Evolutionary conservation across 2,113 vertebrate genomes (phyloP).

Genomic region (Triplophysa tibetana): DNA sequence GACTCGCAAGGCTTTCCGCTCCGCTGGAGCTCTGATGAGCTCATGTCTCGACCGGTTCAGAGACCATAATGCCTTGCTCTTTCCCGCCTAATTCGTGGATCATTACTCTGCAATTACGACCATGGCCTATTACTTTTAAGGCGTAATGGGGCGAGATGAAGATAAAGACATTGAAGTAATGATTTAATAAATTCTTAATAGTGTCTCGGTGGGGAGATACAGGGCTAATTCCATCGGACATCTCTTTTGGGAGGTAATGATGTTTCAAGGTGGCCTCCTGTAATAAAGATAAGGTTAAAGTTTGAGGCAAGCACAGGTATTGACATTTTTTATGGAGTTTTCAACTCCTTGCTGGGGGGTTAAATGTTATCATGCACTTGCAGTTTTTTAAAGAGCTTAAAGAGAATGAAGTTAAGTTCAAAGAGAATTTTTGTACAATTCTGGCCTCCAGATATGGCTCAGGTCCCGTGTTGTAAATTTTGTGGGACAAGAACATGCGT

Average conservation of each 20-base stretch:
- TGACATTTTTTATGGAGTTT: background rate
- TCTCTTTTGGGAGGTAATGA: slow-evolving; percentile 15
- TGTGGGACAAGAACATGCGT: background rate
- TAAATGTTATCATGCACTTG: no score
- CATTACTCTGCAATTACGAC: slow-evolving; percentile 40
- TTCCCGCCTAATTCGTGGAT: slow-evolving; percentile 29
- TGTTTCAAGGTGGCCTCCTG: slow-evolving; percentile 3
- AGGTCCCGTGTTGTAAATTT: background rate
- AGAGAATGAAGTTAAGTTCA: no score
- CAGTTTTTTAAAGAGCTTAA: no score
- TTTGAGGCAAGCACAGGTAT: background rate
- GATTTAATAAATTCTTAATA: slow-evolving; percentile 35
- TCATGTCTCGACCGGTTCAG: slow-evolving; percentile 38
- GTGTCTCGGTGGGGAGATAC: background rate
- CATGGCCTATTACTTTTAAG: background rate
- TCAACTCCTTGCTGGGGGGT: no score
- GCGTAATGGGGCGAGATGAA: slow-evolving; percentile 14
- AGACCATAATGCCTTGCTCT: slow-evolving; percentile 26
- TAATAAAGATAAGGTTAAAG: background rate
- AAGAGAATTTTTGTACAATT: no score
- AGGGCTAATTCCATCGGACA: background rate
- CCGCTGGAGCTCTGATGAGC: slow-evolving; percentile 23
- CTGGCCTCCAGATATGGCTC: no score
- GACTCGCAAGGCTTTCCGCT: slow-evolving; percentile 4
- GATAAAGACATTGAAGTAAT: slow-evolving; percentile 21